phyloP scores from a whole-genome alignment of 2,113 vertebrate species.

The Junco hyemalis region DNA sequence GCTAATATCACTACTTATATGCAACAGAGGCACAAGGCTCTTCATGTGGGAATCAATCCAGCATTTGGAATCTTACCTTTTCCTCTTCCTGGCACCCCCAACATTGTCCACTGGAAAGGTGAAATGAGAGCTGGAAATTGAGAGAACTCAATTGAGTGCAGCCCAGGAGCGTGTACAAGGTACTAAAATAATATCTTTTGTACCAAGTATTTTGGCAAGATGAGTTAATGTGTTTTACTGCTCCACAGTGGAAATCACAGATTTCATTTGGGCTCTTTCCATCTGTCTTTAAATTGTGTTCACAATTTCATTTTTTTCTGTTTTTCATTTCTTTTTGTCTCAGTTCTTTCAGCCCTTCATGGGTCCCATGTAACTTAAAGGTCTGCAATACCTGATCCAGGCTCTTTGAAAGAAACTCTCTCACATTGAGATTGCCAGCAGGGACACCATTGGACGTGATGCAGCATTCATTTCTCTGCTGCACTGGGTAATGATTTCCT shows the following conservation, averaged over 20 bases:
- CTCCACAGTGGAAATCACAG: neutral
- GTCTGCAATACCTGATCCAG: neutral
- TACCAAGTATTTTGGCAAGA: neutral
- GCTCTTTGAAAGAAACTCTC: slow-evolving; percentile 18
- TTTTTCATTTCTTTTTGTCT: neutral
- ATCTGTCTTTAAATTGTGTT: neutral
- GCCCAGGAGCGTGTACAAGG: neutral
- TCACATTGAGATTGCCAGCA: neutral
- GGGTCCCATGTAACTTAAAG: neutral
- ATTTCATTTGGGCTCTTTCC: neutral
- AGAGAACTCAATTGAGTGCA: neutral
- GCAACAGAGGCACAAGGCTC: neutral
- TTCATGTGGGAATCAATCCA: neutral
- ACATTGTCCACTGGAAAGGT: neutral
- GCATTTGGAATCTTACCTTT: neutral
- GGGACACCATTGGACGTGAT: neutral
- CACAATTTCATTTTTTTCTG: neutral
- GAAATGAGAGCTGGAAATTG: neutral
- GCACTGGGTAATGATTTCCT: neutral
- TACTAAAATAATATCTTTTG: neutral
- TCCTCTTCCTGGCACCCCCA: neutral
- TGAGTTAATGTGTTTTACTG: neutral
- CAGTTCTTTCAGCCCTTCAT: neutral
- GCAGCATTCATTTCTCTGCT: neutral
- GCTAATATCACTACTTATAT: neutral